Evolutionary conservation across 2,797 vertebrate genomes (phyloP), one percentile per base, ranked within the genome.

Genomic region (Glossophaga mutica): DNA sequence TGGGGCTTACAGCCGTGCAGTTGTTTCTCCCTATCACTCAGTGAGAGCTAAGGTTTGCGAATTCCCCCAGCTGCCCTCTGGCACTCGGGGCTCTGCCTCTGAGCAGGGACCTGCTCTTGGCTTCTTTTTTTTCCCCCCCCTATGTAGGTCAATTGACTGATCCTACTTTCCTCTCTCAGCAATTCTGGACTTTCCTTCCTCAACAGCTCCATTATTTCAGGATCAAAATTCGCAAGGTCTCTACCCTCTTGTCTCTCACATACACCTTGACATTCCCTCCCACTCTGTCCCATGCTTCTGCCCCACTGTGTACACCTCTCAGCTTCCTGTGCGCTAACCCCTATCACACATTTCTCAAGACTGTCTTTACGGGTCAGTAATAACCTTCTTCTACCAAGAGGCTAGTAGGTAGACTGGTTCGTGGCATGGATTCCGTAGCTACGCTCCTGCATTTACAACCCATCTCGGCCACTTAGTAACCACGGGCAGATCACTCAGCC

Each of bases 381-480:
- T 24, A 74, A 74, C 2, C 14, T 8, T 74, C 46, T 42, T 84
- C 59, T 52, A 34, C 16, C 65, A 82, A 83, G 21, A 96, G 44
- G 29, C 44, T 34, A 9, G 14, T 9, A 32, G 57, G 34, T 39
- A 0, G 0, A 39, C n/a, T 67, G 62, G 14, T 65, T 71, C 46
- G 3, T 39, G 46, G 79, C 14, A 34, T 5, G 57, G 52, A 32
- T 32, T 44, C 71, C 67, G 71, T 70, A 88, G 15, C 19, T 71
- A 9, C 3, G 48, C 1, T 52, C n/a, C 16, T 14, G 42, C 52
- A 78, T 74, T 90, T 46, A n/a, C 79, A 62, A 48, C 19, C 19
- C 46, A 65, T 34, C 85, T 81, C 52, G 55, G 29, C 42, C n/a
- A 44, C 48, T 85, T 55, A 44, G 24, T 48, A 85, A 92, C 32